Base-by-base conservation (phyloP, 2,888 invertebrate species). In the Erpobdella octoculata region DNA sequence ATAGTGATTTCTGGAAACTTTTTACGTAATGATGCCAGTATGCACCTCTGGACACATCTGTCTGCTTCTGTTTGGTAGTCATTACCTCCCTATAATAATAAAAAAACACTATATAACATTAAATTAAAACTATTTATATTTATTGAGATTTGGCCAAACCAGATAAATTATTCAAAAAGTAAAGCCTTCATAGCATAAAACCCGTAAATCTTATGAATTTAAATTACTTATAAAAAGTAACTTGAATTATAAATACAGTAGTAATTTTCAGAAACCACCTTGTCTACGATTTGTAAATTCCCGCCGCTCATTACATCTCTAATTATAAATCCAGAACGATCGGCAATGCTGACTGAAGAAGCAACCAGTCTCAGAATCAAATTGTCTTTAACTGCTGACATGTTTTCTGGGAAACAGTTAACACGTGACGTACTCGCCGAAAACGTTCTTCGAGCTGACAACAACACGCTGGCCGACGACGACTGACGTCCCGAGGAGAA, bases 21-120 rank as follows among this genome's bases (percentile, higher is more conserved):
- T 73, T 87, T 87, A 41, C 88, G 86, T 4, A 98, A 86, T 1
- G 94, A 93, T 33, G 91, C 89, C 73, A 95, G 88, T 73, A 98
- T 98, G 81, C 93, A 94, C 76, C 88, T 87, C 83, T 98, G 96
- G 0, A 94, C 95, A 36, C 91, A 90, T 76, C 97, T 88, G 82
- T 99, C 98, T 6, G 98, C 98, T 85, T 95, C 94, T 4, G 98
- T 98, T 86, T 98, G 97, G 59, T 92, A 87, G 85, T 99, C 97
- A 86, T 94, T 91, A 80, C 89, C 89, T 28, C 91, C 74, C 72
- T 72, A 18, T 15, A 46, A 70, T 33, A 6, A n/a, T 25, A 53
- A 25, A n/a, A 53, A 2, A n/a, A 53, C 21, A 53, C 28, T 1
- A 53, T 53, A 5, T 18, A 25, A n/a, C 4, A 12, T 1, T 41